Base-by-base conservation (phyloP, 2,113 vertebrate species). In the Scomber scombrus region DNA sequence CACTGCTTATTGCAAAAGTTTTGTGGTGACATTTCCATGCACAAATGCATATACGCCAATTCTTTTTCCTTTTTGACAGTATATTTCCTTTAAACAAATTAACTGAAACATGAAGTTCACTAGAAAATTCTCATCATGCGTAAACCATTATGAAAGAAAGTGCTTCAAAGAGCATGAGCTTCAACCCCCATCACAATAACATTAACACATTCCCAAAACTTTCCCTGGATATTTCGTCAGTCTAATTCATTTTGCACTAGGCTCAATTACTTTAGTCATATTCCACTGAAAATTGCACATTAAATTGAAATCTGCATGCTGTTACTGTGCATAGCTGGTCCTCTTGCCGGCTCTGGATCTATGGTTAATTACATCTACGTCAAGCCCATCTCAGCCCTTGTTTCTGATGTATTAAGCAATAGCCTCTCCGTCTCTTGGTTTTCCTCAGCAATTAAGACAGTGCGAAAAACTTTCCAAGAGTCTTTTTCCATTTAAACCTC, bases 201-300 rank as follows among this genome's bases (percentile, higher is more conserved):
- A 67, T 82, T 79, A 70, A 54, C 31, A 75, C n/a, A 58, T 76
- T 88, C 83, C 62, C 69, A 58, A 62, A 91, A 84, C 66, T 85
- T 90, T 77, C 49, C 50, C 45, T 13, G 45, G 45, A 73, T 56
- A 80, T 86, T 87, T 87, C 84, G 82, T 91, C 72, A 77, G 55
- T 68, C 61, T 86, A 78, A 90, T 82, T 82, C 79, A 84, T 88
- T 92, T 78, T 81, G 71, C 68, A 60, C 62, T 74, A 74, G 82
- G 62, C 83, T 86, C 50, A 81, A 86, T 87, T 80, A 82, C 83
- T 78, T 85, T 65, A 80, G 73, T 88, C 67, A 75, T 81, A 88
- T 90, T 88, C 78, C 75, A 34, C 72, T 62, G 68, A 86, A 89
- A 89, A 88, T 58, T 81, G 75, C 73, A 88, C 64, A 67, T 85